Evolutionary conservation across 2,113 vertebrate genomes (phyloP).

Genomic region (Craseonycteris thonglongyai): DNA sequence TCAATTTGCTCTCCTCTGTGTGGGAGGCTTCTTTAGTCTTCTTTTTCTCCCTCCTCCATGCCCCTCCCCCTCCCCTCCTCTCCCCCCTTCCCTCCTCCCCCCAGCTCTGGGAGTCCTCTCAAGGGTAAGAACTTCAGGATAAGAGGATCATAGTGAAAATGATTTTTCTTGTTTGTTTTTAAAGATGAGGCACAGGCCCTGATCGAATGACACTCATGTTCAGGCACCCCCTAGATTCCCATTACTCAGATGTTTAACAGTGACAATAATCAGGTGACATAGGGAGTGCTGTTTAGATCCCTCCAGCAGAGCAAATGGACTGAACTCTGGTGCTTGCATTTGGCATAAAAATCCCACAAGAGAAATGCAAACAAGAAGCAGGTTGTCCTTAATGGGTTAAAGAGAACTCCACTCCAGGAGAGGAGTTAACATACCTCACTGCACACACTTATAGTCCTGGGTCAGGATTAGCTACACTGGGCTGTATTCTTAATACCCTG

Average conservation of each 20-base stretch:
- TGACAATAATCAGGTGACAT: not conserved
- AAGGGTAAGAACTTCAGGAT: constrained; percentile 63
- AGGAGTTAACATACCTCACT: not conserved
- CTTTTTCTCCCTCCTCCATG: too few relatives aligned
- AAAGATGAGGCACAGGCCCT: not conserved
- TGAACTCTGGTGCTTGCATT: not conserved
- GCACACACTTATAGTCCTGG: not conserved
- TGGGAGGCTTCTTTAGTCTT: not conserved
- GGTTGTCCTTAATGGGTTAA: not conserved
- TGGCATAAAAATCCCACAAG: not conserved
- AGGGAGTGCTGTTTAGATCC: not conserved
- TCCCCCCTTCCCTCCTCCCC: too few relatives aligned
- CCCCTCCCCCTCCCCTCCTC: too few relatives aligned
- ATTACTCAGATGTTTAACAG: not conserved
- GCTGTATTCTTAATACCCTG: not conserved
- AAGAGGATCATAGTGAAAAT: constrained; percentile 70
- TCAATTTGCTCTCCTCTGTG: constrained; percentile 76
- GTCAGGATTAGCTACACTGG: not conserved
- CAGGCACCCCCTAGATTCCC: not conserved
- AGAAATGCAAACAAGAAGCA: constrained; percentile 1
- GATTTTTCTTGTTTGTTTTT: constrained; percentile 68
- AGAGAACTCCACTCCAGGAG: not conserved
- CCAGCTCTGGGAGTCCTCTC: constrained; percentile 43
- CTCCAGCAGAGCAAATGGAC: not conserved
- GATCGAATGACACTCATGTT: not conserved